Evolutionary conservation across 2,888 invertebrate genomes (phyloP), one percentile per base, ranked within the genome.

Genomic region (Autographa gamma): DNA sequence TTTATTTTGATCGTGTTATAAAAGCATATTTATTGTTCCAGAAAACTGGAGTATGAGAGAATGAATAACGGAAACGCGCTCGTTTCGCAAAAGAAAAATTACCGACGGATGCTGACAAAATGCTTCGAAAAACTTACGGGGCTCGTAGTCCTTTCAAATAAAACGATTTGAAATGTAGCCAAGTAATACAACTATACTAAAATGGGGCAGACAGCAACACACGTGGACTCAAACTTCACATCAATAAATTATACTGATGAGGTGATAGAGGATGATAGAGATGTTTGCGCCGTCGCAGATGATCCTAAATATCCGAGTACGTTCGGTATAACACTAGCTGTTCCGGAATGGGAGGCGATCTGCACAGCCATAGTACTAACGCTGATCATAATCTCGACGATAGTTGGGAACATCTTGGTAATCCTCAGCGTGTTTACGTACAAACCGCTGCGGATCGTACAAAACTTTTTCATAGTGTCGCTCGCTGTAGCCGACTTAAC

Each of bases 391-490:
- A 96, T 99, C 60, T 96, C 98, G 77, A 99, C 99, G 34, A 97
- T 99, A 73, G 97, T 99, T 68, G 99, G 99, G 66, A 99, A 99
- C 93, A 97, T 98, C 71, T 96, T 99, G 80, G 99, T 99, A 67
- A 99, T 99, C 83, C 96, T 99, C 56, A 98, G 98, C 88, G 99
- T 99, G n/a, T 99, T 99, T 94, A 99, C 98, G 0, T 98, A 99
- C 93, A 97, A 98, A 88, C 99, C 99, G 1, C 95, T 99, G 64
- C 96, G 98, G 77, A 98, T 98, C 84, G 99, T 98, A 41, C 99
- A 99, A 91, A 99, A 99, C 93, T 99, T 99, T 94, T 99, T 99
- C 94, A 98, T 99, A 85, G 99, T 99, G 0, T 99, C 99, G 2
- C 93, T 99, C 81, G 99, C 99, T 0, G 98, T 99, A 25, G 99